Conservation (phyloP, 2,888 invertebrate genomes). For the Dynastes grantii region DNA sequence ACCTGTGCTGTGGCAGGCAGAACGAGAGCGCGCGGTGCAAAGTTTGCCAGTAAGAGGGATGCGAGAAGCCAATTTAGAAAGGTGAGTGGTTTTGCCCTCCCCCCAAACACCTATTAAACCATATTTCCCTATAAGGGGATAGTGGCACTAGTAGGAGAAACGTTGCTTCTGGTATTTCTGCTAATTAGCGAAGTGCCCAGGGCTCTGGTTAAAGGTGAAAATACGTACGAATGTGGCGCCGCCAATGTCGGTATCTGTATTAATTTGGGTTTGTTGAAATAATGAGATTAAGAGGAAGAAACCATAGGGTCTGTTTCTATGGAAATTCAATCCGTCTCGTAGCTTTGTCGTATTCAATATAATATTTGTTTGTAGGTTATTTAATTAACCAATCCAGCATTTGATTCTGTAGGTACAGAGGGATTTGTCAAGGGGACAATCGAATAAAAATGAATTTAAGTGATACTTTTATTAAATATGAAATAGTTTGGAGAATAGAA, state of each 20-base stretch:
- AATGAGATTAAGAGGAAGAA: constrained; percentile 34
- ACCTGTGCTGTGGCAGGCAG: constrained; percentile 72
- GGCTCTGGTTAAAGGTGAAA: constrained; percentile 41
- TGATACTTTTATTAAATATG: too few species aligned
- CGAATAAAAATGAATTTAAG: too few species aligned
- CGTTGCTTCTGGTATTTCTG: constrained; percentile 39
- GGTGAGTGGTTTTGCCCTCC: constrained; percentile 66
- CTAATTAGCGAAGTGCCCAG: constrained; percentile 40
- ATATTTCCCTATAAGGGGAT: not conserved
- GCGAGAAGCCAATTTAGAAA: constrained; percentile 72
- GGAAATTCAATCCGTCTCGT: constrained; percentile 28
- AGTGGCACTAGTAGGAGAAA: constrained; percentile 16
- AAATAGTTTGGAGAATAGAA: too few species aligned
- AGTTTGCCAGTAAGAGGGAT: constrained; percentile 71
- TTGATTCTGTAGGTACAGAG: not conserved
- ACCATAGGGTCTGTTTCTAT: not conserved
- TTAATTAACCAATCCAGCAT: not conserved
- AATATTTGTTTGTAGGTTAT: constrained; percentile 21
- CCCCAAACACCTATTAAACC: not conserved
- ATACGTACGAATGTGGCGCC: constrained; percentile 28
- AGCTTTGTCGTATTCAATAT: constrained; percentile 19
- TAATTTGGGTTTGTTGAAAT: constrained; percentile 38
- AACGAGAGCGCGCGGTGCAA: constrained; percentile 71
- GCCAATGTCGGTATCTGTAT: constrained; percentile 31
- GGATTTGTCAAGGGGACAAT: not conserved